Evolutionary conservation across 2,888 invertebrate genomes (phyloP).

Genomic region (Synergus gifuensis): DNA sequence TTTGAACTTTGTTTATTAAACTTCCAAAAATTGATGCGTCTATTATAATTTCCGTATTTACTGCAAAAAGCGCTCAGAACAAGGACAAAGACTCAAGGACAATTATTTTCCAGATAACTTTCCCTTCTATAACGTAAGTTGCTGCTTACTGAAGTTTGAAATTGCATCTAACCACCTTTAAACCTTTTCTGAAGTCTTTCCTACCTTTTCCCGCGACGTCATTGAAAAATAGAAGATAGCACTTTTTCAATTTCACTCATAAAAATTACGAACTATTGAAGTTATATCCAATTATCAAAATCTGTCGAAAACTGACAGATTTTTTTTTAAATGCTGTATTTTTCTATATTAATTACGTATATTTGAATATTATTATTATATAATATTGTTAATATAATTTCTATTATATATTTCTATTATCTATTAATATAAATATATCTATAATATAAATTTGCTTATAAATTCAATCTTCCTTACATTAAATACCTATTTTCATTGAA

Average conservation of each 20-base stretch:
- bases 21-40: background rate
- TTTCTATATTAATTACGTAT: too few species aligned
- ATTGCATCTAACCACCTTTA: slow-evolving; percentile 15
- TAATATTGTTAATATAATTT: too few species aligned
- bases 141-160: slow-evolving; percentile 24
- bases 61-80: background rate
- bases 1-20: background rate
- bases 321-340: too few species aligned
- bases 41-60: background rate
- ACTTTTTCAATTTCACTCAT: background rate
- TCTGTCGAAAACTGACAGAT: too few species aligned
- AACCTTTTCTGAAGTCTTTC: slow-evolving; percentile 28
- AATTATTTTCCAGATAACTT: slow-evolving; percentile 19
- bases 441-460: background rate
- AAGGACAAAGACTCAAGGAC: slow-evolving; percentile 9
- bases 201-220: background rate
- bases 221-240: slow-evolving; percentile 11
- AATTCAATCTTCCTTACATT: background rate
- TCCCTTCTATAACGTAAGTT: slow-evolving; percentile 14
- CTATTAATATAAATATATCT: too few species aligned
- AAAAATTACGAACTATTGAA: too few species aligned
- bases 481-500: background rate
- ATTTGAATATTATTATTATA: too few species aligned
- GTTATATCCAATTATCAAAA: too few species aligned
- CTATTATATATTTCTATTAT: too few species aligned